Conservation (phyloP, 2,113 vertebrate genomes). For the Falcunculus frontatus region DNA sequence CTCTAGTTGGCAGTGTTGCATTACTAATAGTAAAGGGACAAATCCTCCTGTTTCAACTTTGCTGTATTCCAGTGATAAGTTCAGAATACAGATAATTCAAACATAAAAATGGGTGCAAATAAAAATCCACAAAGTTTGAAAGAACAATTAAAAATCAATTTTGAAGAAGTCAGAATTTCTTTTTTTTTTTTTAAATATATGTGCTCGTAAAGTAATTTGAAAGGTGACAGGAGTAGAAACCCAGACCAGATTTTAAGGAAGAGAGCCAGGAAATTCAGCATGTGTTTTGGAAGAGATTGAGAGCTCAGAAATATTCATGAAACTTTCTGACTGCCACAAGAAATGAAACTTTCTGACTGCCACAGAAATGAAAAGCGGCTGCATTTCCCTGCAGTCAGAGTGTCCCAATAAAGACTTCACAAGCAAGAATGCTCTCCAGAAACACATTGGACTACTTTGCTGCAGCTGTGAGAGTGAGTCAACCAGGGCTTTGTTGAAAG, state of each 20-base stretch:
- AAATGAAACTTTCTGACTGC: constrained; percentile 55
- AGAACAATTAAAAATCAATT: not conserved
- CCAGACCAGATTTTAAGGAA: constrained; percentile 46
- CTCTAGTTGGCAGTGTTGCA: constrained; percentile 59
- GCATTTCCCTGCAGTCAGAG: constrained; percentile 29
- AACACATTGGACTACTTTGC: constrained; percentile 60
- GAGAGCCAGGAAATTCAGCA: constrained; percentile 55
- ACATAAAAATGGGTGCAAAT: not conserved
- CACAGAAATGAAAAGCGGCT: constrained; percentile 63
- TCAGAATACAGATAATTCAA: not conserved
- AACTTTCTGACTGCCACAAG: constrained; percentile 52
- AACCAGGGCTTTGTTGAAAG: constrained; percentile 39
- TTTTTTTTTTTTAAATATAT: not conserved
- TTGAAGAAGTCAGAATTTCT: not conserved
- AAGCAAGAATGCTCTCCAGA: constrained; percentile 51
- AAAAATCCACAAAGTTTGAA: not conserved
- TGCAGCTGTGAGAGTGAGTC: constrained; percentile 61
- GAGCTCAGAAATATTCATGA: constrained; percentile 60
- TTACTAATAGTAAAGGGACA: not conserved
- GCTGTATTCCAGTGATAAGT: not conserved
- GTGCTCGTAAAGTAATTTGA: not conserved
- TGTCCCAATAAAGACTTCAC: constrained; percentile 63
- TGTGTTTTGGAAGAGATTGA: constrained; percentile 55
- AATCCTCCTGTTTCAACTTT: not conserved
- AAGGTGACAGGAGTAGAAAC: not conserved